phyloP scores from a whole-genome alignment of 2,797 vertebrate genomes.

The Aplochiton taeniatus region DNA sequence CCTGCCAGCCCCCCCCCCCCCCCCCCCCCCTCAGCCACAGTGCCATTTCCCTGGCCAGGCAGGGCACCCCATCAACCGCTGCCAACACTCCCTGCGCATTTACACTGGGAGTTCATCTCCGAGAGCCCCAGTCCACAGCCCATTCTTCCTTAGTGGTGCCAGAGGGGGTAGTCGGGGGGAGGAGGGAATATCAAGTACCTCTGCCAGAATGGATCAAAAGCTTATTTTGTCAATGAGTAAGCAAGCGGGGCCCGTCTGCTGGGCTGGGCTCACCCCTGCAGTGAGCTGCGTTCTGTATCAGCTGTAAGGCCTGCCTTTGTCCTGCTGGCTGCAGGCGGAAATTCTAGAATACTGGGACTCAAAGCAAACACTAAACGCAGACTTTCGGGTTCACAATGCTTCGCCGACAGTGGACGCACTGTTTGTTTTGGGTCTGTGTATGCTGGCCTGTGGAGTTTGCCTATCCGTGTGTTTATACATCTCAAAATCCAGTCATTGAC shows the following conservation, averaged over 20 bases:
- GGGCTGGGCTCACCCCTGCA: background rate
- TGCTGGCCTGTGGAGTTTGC: no score
- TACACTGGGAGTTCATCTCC: conserved; percentile 1
- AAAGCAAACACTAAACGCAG: no score
- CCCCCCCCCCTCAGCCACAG: background rate
- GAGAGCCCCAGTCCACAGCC: background rate
- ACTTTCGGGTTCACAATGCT: no score
- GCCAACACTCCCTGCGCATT: conserved; percentile 9
- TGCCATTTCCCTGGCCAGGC: background rate
- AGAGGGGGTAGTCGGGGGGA: background rate
- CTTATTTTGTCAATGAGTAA: conserved; percentile 15
- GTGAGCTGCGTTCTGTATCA: background rate
- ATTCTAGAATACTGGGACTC: background rate
- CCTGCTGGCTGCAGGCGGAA: background rate
- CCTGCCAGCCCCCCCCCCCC: background rate
- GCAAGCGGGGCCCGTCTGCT: background rate
- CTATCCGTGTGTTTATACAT: no score
- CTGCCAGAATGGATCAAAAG: conserved; percentile 17
- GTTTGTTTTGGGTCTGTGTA: no score
- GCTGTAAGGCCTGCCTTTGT: background rate
- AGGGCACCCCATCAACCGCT: background rate
- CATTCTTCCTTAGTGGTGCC: background rate
- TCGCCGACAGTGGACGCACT: no score
- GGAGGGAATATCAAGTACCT: background rate
- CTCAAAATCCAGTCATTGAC: no score